A percentile compares a stretch with the other conserved stretches of the same genome.
Conservation (phyloP, 2,888 invertebrate species). For the Girardia tigrina region DNA sequence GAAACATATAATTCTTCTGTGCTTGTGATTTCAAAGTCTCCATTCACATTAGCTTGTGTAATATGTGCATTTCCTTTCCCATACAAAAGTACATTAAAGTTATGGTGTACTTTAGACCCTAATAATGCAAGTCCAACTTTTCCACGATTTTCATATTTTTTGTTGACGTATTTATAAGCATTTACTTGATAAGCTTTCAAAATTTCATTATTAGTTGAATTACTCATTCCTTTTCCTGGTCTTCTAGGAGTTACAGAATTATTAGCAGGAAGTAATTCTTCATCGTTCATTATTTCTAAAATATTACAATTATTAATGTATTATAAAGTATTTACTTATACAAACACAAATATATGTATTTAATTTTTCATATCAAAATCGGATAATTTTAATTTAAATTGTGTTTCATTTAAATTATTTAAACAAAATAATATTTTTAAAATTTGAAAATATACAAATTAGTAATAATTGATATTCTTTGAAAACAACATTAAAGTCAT, state of each 20-base stretch:
- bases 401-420: neutral
- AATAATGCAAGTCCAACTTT: conserved; percentile 34
- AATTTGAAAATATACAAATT: neutral
- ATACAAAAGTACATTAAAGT: neutral
- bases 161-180: conserved; percentile 26
- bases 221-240: neutral
- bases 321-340: neutral
- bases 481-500: no score
- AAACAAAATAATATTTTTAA: neutral
- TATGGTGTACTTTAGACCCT: neutral
- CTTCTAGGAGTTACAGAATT: neutral
- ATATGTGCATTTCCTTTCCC: neutral
- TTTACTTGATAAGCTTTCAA: conserved; percentile 31
- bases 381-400: conserved; percentile 9
- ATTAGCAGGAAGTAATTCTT: neutral
- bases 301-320: neutral
- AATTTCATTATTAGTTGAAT: neutral
- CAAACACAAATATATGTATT: no score
- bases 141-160: conserved; percentile 29
- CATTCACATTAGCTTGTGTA: conserved; percentile 24
- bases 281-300: neutral
- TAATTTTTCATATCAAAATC: neutral
- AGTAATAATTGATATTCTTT: no score
- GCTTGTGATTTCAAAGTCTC: conserved; percentile 10
- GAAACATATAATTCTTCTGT: conserved; percentile 31